Conservation (phyloP, 2,113 vertebrate genomes). For the Cochlearius cochlearius region DNA sequence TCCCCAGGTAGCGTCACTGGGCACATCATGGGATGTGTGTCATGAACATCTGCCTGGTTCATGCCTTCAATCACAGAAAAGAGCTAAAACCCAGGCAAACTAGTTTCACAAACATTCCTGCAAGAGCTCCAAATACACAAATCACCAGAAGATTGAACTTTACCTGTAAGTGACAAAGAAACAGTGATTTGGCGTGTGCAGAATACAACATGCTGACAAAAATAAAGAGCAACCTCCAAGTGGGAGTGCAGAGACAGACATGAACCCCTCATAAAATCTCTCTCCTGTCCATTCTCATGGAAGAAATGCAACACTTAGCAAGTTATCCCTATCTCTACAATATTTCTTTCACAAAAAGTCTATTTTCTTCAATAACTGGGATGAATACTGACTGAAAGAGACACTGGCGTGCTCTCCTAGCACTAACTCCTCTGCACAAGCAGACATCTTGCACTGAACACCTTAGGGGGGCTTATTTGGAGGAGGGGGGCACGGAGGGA, state of each 20-base stretch:
- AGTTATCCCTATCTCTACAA: neutral
- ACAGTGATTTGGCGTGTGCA: neutral
- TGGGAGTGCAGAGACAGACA: neutral
- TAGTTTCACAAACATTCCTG: neutral
- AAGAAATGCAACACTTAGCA: conserved; percentile 37
- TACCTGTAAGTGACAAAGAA: neutral
- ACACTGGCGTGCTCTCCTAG: neutral
- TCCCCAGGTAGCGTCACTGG: neutral
- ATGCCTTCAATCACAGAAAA: neutral
- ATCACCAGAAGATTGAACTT: neutral
- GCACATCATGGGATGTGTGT: neutral
- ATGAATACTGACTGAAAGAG: neutral
- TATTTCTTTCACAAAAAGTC: neutral
- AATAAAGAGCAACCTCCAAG: conserved; percentile 5
- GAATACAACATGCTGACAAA: neutral
- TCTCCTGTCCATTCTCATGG: neutral
- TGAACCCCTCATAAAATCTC: neutral
- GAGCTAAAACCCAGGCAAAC: neutral
- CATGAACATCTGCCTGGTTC: neutral
- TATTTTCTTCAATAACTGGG: neutral
- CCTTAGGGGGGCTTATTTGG: neutral
- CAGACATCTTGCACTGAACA: neutral
- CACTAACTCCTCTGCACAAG: neutral
- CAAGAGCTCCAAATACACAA: neutral
- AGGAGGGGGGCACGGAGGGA: neutral